Conservation (phyloP, 1,140 invertebrate species). For the Drosophila tani region DNA sequence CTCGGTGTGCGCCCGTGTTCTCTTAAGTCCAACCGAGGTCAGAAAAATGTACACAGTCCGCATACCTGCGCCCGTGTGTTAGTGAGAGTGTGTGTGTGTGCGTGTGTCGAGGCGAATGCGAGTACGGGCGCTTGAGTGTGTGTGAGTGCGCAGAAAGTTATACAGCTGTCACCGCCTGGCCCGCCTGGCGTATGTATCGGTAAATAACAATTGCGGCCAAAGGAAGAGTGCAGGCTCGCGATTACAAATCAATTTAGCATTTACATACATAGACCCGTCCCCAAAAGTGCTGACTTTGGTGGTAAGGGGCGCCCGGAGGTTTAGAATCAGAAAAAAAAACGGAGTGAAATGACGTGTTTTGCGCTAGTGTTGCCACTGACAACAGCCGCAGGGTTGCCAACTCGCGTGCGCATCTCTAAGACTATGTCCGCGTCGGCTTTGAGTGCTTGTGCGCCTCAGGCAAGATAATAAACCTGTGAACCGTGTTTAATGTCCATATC, state of each 20-base stretch:
- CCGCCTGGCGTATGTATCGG: slow-evolving; percentile 37
- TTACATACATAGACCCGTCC: slow-evolving; percentile 13
- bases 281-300: not conserved
- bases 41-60: slow-evolving; percentile 72
- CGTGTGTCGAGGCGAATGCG: slow-evolving; percentile 20
- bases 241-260: slow-evolving; percentile 14
- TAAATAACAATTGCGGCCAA: slow-evolving; percentile 55
- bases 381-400: slow-evolving; percentile 50
- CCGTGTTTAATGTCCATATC: not conserved
- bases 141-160: slow-evolving; percentile 60
- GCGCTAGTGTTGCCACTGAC: slow-evolving; percentile 61
- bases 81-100: slow-evolving; percentile 24
- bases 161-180: slow-evolving; percentile 41
- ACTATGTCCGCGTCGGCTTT: not conserved
- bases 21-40: slow-evolving; percentile 59
- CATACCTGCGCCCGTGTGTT: slow-evolving; percentile 38
- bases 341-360: slow-evolving; percentile 59
- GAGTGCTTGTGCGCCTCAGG: slow-evolving; percentile 1
- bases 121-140: slow-evolving; percentile 26
- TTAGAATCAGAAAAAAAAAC: slow-evolving; percentile 29
- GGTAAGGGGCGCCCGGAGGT: not conserved
- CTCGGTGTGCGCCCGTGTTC: slow-evolving; percentile 29
- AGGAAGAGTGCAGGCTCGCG: slow-evolving; percentile 42
- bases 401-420: not conserved
- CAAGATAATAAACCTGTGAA: not conserved